Evolutionary conservation across 2,888 invertebrate species (phyloP).

Genomic region (Hirtodrosophila confusa): DNA sequence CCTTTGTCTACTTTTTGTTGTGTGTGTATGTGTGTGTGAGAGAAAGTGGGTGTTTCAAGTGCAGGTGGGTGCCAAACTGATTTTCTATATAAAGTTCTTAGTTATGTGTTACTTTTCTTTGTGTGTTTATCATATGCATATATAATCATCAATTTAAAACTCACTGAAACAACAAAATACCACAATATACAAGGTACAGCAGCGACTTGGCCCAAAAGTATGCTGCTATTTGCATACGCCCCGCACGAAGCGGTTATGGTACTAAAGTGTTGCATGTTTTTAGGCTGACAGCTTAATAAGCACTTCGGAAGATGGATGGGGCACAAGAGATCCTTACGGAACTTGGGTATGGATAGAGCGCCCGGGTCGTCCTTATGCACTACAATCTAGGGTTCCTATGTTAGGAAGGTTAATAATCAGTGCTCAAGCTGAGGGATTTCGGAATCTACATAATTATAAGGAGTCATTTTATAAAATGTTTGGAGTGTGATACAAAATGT

Average conservation of each 20-base stretch:
- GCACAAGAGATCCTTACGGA: too few species aligned
- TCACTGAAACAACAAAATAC: neutral
- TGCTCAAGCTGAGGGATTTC: too few species aligned
- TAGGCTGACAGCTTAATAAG: slow-evolving; percentile 14
- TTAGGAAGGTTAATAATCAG: too few species aligned
- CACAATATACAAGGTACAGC: neutral
- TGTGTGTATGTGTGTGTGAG: slow-evolving; percentile 15
- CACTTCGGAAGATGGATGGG: neutral
- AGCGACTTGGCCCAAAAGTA: slow-evolving; percentile 28
- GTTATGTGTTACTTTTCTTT: slow-evolving; percentile 36
- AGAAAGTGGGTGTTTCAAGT: slow-evolving; percentile 16
- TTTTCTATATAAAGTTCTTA: slow-evolving; percentile 24
- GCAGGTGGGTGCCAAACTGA: slow-evolving; percentile 51
- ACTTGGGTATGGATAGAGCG: too few species aligned
- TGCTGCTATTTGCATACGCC: slow-evolving; percentile 19
- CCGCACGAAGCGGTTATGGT: neutral
- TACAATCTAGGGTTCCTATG: too few species aligned
- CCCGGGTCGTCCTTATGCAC: too few species aligned
- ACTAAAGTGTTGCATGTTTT: slow-evolving; percentile 39
- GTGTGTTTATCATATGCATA: slow-evolving; percentile 42
- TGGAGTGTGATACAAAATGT: too few species aligned
- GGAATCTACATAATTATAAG: too few species aligned
- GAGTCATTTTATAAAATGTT: too few species aligned
- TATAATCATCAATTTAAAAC: slow-evolving; percentile 20
- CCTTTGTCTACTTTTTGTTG: slow-evolving; percentile 30